Conservation (phyloP, 2,888 invertebrate genomes). For the Drosophila helvetica region DNA sequence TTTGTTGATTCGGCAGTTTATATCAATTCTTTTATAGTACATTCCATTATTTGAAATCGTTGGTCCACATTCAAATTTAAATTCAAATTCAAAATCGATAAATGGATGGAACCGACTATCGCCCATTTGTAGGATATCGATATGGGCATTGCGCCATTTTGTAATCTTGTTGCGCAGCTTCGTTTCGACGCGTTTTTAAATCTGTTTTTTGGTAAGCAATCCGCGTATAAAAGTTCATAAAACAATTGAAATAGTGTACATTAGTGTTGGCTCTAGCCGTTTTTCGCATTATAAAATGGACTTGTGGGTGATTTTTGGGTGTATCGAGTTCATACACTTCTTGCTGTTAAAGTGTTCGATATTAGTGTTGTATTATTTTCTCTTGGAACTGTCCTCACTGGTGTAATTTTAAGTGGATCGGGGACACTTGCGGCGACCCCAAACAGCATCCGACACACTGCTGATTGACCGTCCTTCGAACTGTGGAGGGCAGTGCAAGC, state of each 20-base stretch:
- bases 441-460: no score
- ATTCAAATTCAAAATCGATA: not conserved
- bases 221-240: not conserved
- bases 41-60: not conserved
- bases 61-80: not conserved
- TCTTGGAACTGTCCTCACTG: no score
- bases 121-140: not conserved
- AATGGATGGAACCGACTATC: not conserved
- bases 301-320: not conserved
- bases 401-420: no score
- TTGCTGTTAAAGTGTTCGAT: no score
- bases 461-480: no score
- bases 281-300: not conserved
- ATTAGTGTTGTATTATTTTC: no score
- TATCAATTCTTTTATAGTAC: no score
- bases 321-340: not conserved
- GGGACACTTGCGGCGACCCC: no score
- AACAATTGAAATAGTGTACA: not conserved
- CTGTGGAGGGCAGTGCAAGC: no score
- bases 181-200: not conserved
- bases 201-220: not conserved
- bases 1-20: not conserved
- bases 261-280: not conserved
- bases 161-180: not conserved
- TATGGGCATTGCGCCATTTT: not conserved